These are phyloP conservation scores for Calliopum simillimum DNA, from an alignment of 2,888 invertebrate species.

Conservation along the genomic window DNA sequence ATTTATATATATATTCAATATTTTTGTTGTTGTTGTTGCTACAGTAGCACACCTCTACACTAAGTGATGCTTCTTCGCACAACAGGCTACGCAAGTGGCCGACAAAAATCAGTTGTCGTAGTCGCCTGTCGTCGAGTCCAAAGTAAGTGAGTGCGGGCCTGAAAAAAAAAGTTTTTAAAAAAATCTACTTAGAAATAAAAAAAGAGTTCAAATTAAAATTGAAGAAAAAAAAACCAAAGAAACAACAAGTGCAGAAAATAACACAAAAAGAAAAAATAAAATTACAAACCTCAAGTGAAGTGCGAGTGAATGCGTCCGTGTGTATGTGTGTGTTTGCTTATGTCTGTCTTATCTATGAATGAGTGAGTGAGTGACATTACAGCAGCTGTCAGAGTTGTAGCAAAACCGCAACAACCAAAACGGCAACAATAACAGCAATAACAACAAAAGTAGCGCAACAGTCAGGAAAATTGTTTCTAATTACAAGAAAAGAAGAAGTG, in stretches of 20 bases:
- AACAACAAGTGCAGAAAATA: not conserved
- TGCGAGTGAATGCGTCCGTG: not conserved
- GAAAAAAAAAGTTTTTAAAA: not conserved
- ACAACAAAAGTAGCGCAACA: not conserved
- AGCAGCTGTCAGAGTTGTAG: not conserved
- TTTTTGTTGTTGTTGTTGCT: too few relatives aligned
- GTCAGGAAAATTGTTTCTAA: not conserved
- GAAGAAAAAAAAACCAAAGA: not conserved
- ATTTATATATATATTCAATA: too few relatives aligned
- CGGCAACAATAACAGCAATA: not conserved
- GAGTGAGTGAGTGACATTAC: constrained; percentile 20
- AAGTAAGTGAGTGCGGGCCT: constrained; percentile 29
- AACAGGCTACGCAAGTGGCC: constrained; percentile 6
- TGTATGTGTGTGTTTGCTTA: not conserved
- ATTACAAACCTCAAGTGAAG: not conserved
- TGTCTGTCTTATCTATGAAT: not conserved
- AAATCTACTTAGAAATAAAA: not conserved
- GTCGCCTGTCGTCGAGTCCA: constrained; percentile 36
- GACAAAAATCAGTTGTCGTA: constrained; percentile 16
- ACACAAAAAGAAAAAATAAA: not conserved
- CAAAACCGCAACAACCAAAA: constrained; percentile 1
- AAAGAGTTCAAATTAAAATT: not conserved
- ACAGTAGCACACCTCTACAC: too few relatives aligned
- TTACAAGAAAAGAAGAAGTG: not conserved
- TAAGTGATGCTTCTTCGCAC: not conserved